Base-by-base conservation (phyloP, 1,140 invertebrate species). In the Bombus waltoni region DNA sequence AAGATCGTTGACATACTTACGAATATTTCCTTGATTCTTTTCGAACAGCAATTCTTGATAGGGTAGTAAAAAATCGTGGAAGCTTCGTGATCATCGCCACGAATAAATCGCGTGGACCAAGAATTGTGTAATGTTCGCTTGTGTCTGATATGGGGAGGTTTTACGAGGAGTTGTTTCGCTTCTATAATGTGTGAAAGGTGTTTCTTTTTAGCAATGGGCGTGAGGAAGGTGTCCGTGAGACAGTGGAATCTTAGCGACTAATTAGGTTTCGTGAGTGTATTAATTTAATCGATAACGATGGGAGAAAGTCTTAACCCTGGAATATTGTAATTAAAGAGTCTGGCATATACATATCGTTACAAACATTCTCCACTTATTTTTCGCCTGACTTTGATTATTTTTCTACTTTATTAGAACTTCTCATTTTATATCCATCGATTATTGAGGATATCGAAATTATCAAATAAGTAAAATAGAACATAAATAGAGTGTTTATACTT, bases 11-110 rank as follows among this genome's bases (percentile, higher is more conserved):
- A 35, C 65, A 65, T 70, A 71, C 47, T 38, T 42, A 70, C 35
- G 53, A 18, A 18, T 10, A 62, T 28, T 28, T 59, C 28, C 57
- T 59, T 28, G 28, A 62, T 62, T 18, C 65, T 65, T 18, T n/a
- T 65, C 32, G 22, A 44, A 62, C 9, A 22, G 42, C 72, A 32
- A 66, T 66, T 25, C 35, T 47, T 15, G 74, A 70, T 83, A 57
- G 47, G 70, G n/a, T 47, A 42, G 70, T 77, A 77, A 83, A 83
- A 78, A 83, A 11, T 78, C 76, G 53, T 28, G 65, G n/a, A 59
- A 47, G 66, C 66, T 42, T 70, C 2, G n/a, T 2, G 71, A 72
- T 15, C 28, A 38, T 13, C 25, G 32, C 22, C 38, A 13, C 13
- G 53, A n/a, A 66, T 4, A 38, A 70, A 70, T 66, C 32, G 22